Conservation (phyloP, 1,140 invertebrate genomes). For the Micrasema longulum region DNA sequence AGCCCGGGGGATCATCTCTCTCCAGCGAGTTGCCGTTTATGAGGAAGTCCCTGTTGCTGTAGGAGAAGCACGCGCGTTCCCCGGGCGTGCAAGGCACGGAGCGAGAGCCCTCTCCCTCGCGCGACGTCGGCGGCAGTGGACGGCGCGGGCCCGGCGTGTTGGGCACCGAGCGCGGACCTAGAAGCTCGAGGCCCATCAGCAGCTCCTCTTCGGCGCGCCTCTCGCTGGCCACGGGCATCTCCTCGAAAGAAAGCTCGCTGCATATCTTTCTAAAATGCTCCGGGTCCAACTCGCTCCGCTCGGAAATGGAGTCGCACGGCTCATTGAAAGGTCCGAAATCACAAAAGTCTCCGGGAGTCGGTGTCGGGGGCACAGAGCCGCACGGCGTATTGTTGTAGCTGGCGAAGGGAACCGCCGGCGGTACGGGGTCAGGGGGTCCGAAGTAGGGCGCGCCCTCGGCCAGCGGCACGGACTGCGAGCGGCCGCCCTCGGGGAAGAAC, state of each 20-base stretch:
- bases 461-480: constrained; percentile 83
- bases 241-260: constrained; percentile 59
- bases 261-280: constrained; percentile 66
- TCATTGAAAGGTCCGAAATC: constrained; percentile 73
- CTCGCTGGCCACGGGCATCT: constrained; percentile 15
- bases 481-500: constrained; percentile 63
- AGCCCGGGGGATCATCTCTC: background rate
- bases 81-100: constrained; percentile 75
- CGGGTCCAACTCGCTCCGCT: constrained; percentile 61
- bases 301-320: constrained; percentile 65
- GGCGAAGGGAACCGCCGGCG: constrained; percentile 56
- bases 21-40: constrained; percentile 72
- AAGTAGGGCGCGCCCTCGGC: constrained; percentile 54
- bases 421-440: constrained; percentile 57
- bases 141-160: constrained; percentile 57
- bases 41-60: constrained; percentile 71
- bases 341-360: constrained; percentile 77
- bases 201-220: constrained; percentile 55
- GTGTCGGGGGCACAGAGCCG: constrained; percentile 76
- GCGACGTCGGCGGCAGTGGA: constrained; percentile 60
- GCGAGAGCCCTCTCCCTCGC: constrained; percentile 65
- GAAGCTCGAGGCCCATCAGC: constrained; percentile 12
- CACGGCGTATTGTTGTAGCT: constrained; percentile 71
- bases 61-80: constrained; percentile 69
- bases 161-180: constrained; percentile 56